Evolutionary conservation across 2,888 invertebrate genomes (phyloP).

Genomic region (Drosophila cognata): DNA sequence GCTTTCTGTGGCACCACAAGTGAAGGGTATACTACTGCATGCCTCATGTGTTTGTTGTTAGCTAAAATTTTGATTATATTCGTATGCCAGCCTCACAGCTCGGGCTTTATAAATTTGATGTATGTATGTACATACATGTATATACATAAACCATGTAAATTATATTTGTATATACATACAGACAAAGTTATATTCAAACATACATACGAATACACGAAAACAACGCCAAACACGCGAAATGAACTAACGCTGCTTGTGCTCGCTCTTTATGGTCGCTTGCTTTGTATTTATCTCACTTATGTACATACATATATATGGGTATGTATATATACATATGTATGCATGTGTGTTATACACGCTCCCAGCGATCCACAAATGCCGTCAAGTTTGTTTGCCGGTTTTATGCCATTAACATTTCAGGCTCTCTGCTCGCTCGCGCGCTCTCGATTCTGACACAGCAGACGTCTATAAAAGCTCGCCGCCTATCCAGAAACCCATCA

Average conservation of each 20-base stretch:
- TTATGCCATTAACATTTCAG: conserved; percentile 36
- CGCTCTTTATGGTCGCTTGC: conserved; percentile 33
- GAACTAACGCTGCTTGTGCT: conserved; percentile 15
- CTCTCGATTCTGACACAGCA: conserved; percentile 9
- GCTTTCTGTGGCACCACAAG: conserved; percentile 53
- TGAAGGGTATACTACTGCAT: conserved; percentile 23
- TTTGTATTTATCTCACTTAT: conserved; percentile 2
- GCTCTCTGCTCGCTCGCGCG: conserved; percentile 15
- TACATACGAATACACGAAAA: conserved; percentile 6
- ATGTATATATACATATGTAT: conserved; percentile 1
- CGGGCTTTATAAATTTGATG: conserved; percentile 25
- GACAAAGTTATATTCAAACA: background rate
- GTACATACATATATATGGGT: background rate
- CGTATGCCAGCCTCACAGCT: conserved; percentile 7
- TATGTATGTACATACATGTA: background rate
- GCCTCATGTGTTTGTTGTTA: conserved; percentile 10
- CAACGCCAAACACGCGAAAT: conserved; percentile 45
- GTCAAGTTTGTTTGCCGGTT: conserved; percentile 42
- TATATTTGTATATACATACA: background rate
- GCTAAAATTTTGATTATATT: conserved; percentile 36
- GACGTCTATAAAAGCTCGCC: conserved; percentile 59
- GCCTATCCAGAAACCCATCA: conserved; percentile 49
- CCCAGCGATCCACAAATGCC: conserved; percentile 8
- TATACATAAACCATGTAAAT: background rate
- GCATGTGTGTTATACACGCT: conserved; percentile 9